Evolutionary conservation across 2,797 vertebrate species (phyloP).

Genomic region (Cuculus canorus): DNA sequence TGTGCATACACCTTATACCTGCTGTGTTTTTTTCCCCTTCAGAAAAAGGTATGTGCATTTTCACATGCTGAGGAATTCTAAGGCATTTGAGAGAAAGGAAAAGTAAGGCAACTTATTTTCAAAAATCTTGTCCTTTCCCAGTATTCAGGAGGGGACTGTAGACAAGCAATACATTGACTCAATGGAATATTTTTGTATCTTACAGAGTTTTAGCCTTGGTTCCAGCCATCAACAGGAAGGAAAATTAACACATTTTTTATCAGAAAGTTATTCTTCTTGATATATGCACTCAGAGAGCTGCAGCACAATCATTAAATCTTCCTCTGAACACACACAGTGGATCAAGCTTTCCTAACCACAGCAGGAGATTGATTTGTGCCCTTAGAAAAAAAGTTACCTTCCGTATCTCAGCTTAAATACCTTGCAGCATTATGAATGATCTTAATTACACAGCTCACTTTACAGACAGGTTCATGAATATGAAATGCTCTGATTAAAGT

Average conservation of each 20-base stretch:
- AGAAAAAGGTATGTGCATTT: not conserved
- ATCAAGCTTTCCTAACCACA: not conserved
- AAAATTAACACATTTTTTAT: not conserved
- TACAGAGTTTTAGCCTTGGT: not conserved
- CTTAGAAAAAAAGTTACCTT: slow-evolving; percentile 18
- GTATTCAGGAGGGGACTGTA: not conserved
- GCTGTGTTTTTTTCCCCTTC: not conserved
- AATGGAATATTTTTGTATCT: not conserved
- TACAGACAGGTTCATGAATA: slow-evolving; percentile 26
- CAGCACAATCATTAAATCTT: not conserved
- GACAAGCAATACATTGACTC: not conserved
- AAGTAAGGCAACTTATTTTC: not conserved
- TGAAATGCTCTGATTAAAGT: slow-evolving; percentile 7
- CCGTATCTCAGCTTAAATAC: slow-evolving; percentile 20
- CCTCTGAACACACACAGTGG: not conserved
- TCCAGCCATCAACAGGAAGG: not conserved
- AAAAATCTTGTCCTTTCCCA: not conserved
- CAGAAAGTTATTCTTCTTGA: not conserved
- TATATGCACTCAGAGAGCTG: not conserved
- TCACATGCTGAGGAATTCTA: not conserved
- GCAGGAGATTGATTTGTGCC: not conserved
- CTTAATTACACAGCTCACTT: slow-evolving; percentile 21
- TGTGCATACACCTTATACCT: not conserved
- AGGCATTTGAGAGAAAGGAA: not conserved
- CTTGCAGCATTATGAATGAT: not conserved